Base-by-base conservation (phyloP, 2,797 vertebrate species). In the Syngnathus acus region DNA sequence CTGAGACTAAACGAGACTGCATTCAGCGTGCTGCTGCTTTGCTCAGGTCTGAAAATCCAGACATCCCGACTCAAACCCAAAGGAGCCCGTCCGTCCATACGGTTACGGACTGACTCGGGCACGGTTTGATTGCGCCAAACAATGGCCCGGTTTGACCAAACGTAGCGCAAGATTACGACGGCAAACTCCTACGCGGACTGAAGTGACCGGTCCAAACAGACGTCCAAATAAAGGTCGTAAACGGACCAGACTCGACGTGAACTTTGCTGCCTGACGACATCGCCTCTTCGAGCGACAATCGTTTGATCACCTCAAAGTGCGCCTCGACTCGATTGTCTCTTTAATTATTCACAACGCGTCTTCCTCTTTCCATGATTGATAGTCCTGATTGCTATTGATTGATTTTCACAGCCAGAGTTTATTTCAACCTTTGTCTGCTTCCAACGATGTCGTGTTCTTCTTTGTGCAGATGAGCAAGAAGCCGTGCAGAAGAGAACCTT, bases 401-500 rank as follows among this genome's bases (percentile, higher is more conserved):
- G 48, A 19, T 13, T 17, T 48, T n/a, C 13, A n/a, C 6, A 23
- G 70, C 54, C 16, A 62, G 40, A 64, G 45, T 32, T 83, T 64
- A 84, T 40, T 7, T 11, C 57, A 4, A 48, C 1, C 39, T 9
- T n/a, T 51, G 50, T n/a, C 50, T 21, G 2, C 2, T 53, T 53
- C 38, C 17, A 1, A 47, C n/a, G 3, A 4, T 53, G 50, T 53
- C n/a, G 9, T 10, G 50, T 65, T 50, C 3, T 73, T 74, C 80
- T 0, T 50, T 82, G 89, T 86, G 62, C 85, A 99, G 96, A 97
- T 91, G 96, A 99, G 73, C 96, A 99, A 89, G 96, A 98, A 76
- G 91, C 94, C 2, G 96, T 99, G 68, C 96, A 99, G 86, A 99
- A 99, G 87, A 91, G 96, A 78, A 99, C 96, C 66, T 99, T 99